Evolutionary conservation across 2,888 invertebrate genomes (phyloP).

Genomic region (Euclidia mi): DNA sequence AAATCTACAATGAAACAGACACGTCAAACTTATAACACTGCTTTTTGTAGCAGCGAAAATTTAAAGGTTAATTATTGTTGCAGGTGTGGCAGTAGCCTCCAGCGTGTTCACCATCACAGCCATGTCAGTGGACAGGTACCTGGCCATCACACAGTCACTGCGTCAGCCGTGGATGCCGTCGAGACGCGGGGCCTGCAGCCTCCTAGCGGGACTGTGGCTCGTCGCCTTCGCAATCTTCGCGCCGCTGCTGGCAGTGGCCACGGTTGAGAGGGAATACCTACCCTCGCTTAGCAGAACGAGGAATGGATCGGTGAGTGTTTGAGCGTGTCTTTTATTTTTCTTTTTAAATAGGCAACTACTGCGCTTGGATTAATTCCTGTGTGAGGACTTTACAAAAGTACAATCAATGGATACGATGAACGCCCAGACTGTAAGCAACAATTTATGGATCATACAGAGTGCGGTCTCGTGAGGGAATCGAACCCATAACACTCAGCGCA

Average conservation of each 20-base stretch:
- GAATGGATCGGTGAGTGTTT: constrained; percentile 78
- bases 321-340: background rate
- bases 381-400: no score
- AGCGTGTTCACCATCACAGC: constrained; percentile 95
- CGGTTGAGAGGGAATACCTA: constrained; percentile 79
- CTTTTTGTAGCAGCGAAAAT: no score
- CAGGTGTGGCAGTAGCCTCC: constrained; percentile 94
- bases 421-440: no score
- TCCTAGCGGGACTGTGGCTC: constrained; percentile 92
- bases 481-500: no score
- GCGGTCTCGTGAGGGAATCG: no score
- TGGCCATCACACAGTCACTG: constrained; percentile 94
- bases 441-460: no score
- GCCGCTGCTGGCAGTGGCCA: constrained; percentile 90
- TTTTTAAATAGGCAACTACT: background rate
- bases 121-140: constrained; percentile 94
- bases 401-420: no score
- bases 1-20: no score
- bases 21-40: no score
- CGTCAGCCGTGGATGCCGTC: constrained; percentile 93
- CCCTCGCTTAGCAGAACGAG: constrained; percentile 72
- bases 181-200: constrained; percentile 91
- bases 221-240: constrained; percentile 92
- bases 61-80: background rate
- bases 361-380: no score